phyloP scores from a whole-genome alignment of 2,888 invertebrate genomes.

The Pinctada fucata region DNA sequence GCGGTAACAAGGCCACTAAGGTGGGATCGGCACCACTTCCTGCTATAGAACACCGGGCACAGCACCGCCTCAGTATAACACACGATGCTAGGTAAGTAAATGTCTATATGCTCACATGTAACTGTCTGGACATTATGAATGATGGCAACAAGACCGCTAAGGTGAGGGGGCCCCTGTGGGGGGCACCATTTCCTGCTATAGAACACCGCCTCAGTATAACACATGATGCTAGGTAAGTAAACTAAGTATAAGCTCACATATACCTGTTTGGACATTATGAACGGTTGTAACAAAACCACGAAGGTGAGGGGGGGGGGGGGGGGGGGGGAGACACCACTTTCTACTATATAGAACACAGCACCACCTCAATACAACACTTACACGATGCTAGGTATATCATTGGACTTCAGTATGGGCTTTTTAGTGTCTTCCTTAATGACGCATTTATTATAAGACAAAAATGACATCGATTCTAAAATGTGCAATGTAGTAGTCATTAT shows the following conservation, averaged over 20 bases:
- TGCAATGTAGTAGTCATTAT: no score
- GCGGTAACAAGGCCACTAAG: conserved; percentile 43
- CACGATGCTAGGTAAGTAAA: conserved; percentile 27
- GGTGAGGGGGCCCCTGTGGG: no score
- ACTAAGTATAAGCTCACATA: neutral
- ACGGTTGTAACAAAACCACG: conserved; percentile 52
- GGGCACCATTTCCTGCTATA: conserved; percentile 57
- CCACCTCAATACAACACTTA: conserved; percentile 51
- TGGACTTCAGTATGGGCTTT: no score
- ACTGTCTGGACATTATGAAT: conserved; percentile 64
- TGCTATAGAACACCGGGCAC: conserved; percentile 47
- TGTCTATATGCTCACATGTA: neutral
- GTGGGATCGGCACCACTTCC: conserved; percentile 54
- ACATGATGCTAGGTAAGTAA: conserved; percentile 28
- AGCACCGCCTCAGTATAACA: conserved; percentile 54
- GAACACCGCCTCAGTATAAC: conserved; percentile 54
- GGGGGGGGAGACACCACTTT: conserved; percentile 57
- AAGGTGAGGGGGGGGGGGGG: no score
- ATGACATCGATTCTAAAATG: no score
- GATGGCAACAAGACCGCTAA: conserved; percentile 45
- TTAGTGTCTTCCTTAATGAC: no score
- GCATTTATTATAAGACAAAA: no score
- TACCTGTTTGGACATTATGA: conserved; percentile 59
- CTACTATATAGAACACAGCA: conserved; percentile 56
- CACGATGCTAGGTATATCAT: no score